These are phyloP conservation scores for Artemia sinica DNA, from an alignment of 2,888 invertebrate species.

Conservation along the genomic window DNA sequence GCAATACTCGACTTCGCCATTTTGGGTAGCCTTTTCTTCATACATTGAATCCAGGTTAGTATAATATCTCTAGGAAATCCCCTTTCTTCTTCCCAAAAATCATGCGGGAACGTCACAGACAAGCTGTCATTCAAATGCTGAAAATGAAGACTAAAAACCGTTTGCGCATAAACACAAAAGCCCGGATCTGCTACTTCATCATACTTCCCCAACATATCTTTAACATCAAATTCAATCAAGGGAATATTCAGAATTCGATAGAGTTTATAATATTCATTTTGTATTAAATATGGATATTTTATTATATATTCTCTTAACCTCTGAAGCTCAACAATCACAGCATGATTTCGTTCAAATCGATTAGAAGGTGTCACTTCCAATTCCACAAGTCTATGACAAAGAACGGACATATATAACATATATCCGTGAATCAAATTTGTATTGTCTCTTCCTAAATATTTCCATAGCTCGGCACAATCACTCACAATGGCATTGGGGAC, in stretches of 20 bases:
- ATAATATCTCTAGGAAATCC: neutral
- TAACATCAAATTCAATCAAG: neutral
- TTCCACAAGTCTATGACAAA: neutral
- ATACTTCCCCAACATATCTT: neutral
- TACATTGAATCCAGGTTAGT: neutral
- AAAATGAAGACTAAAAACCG: neutral
- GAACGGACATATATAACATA: neutral
- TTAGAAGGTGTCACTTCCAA: neutral
- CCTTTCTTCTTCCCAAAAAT: neutral
- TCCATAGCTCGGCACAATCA: neutral
- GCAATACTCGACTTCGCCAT: conserved; percentile 11
- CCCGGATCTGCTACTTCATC: neutral
- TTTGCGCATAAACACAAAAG: neutral
- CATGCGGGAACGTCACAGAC: neutral
- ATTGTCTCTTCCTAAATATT: neutral
- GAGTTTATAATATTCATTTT: neutral
- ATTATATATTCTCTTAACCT: neutral
- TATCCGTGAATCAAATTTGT: neutral
- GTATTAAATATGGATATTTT: neutral
- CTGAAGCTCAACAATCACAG: neutral
- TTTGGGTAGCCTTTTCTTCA: neutral
- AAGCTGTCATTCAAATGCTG: neutral
- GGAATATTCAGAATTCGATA: neutral
- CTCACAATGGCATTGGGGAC: neutral
- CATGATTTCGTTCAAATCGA: neutral